These are phyloP conservation scores for Channallabes apus DNA, from an alignment of 2,797 vertebrate genomes.

Conservation along the genomic window DNA sequence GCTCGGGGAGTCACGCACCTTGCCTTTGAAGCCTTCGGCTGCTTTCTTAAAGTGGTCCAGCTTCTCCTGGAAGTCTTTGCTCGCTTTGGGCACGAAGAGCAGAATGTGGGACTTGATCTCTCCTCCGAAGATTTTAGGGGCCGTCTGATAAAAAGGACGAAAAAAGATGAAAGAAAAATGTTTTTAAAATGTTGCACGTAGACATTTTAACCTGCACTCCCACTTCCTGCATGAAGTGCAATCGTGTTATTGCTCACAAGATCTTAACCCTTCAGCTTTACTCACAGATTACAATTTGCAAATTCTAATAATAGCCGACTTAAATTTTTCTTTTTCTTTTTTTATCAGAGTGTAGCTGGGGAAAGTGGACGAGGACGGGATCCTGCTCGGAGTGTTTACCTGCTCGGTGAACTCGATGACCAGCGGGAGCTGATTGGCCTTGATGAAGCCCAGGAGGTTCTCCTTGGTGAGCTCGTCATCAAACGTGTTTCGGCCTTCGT, in stretches of 20 bases:
- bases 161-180: rapidly evolving
- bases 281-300: too few species aligned
- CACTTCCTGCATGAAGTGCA: neutral
- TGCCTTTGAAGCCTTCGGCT: slow-evolving; percentile 87
- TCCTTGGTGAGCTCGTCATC: slow-evolving; percentile 90
- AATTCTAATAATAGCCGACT: too few species aligned
- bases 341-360: neutral
- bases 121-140: slow-evolving; percentile 98
- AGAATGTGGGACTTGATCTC: slow-evolving; percentile 98
- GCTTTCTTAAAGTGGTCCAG: slow-evolving; percentile 91
- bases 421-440: slow-evolving; percentile 91
- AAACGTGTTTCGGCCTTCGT: slow-evolving; percentile 93
- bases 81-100: slow-evolving; percentile 89
- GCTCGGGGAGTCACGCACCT: slow-evolving; percentile 67
- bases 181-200: neutral
- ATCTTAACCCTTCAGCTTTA: too few species aligned
- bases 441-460: slow-evolving; percentile 85
- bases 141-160: slow-evolving; percentile 76
- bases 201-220: neutral
- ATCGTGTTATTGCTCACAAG: too few species aligned
- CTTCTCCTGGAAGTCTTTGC: slow-evolving; percentile 84
- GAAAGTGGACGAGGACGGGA: neutral
- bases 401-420: slow-evolving; percentile 99
- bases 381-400: slow-evolving; percentile 68
- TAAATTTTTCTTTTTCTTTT: too few species aligned